These are phyloP conservation scores for Elachura formosa DNA, from an alignment of 2,113 vertebrate species.

Conservation along the genomic window DNA sequence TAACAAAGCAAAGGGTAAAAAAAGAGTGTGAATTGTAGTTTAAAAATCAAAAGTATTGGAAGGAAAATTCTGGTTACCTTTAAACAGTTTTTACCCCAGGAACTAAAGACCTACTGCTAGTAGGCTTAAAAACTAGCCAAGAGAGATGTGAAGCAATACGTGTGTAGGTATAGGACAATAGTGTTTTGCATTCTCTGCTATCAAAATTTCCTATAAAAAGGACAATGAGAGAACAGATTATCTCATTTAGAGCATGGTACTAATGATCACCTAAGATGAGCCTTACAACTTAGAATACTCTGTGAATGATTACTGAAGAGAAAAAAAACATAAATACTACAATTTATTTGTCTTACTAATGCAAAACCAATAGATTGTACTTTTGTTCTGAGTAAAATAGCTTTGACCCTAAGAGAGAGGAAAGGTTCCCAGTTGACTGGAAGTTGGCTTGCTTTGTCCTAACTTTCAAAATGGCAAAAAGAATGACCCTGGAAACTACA, in stretches of 20 bases:
- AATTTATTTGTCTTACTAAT: background rate
- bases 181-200: background rate
- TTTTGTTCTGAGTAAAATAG: background rate
- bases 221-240: background rate
- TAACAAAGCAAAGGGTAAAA: background rate
- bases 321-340: background rate
- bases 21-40: background rate
- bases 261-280: background rate
- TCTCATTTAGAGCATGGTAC: background rate
- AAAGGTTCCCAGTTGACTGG: background rate
- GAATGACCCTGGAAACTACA: background rate
- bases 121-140: background rate
- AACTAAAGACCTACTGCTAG: background rate
- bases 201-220: background rate
- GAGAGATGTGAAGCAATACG: background rate
- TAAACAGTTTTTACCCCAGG: background rate
- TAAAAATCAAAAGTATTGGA: background rate
- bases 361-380: background rate
- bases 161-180: background rate
- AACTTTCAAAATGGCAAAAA: background rate
- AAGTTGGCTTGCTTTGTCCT: background rate
- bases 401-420: background rate
- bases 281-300: background rate
- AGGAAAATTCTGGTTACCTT: background rate
- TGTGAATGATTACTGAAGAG: background rate